Evolutionary conservation across 2,888 invertebrate species (phyloP), one percentile per base, ranked within the genome.

Genomic region (Junonia oenone): DNA sequence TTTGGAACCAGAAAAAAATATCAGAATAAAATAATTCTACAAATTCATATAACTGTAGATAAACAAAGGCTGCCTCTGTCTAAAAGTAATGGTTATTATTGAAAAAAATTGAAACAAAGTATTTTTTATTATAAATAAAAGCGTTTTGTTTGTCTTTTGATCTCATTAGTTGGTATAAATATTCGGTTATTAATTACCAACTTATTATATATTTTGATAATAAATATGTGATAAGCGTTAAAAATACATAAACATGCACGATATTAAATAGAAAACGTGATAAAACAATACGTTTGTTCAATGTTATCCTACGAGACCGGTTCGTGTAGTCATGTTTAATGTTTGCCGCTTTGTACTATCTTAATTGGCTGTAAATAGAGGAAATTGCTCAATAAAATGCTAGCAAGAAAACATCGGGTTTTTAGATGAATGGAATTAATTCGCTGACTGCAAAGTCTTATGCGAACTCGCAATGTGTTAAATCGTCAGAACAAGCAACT

Each of bases 341-440:
- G 64, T 59, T 65, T 13, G 64, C 75, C 75, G 73, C 70, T 62
- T 54, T 57, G 62, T 61, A 72, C 74, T 75, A 73, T 74, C 66
- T 73, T 81, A 78, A 79, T 76, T 76, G 68, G 55, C 65, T 64
- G 65, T 67, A 71, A 75, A 76, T 76, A 69, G 70, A 78, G 75
- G 75, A 76, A 83, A 78, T 67, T 61, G 58, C 66, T 68, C 64
- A 65, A 66, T 73, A 67, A 71, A 72, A 71, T 68, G 70, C 64
- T 63, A 66, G 63, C 68, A 68, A 69, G 67, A 62, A 69, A 64
- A 66, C 64, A 62, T 64, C 63, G 59, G 59, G 52, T 55, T 61
- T 55, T 38, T 38, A 38, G 56, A 65, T 65, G 63, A 66, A 64
- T 65, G 66, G 22, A 52, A 54, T 43, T 26, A 54, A 48, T 54